Percentiles rank a stretch among this genome's conserved stretches.
Evolutionary conservation across 2,888 invertebrate genomes (phyloP).

Genomic region (Anticlea derivata): DNA sequence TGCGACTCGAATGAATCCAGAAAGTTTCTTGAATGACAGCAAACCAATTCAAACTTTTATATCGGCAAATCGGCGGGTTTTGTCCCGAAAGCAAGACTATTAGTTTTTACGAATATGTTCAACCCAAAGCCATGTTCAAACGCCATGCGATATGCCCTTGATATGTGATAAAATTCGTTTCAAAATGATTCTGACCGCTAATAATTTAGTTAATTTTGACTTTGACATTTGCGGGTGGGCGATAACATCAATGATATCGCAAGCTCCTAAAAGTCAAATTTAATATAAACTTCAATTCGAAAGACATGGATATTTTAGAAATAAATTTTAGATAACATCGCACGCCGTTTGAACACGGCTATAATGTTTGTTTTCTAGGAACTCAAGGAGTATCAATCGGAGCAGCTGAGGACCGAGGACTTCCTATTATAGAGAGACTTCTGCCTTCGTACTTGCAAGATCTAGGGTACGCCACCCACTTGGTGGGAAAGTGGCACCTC

Average conservation of each 20-base stretch:
- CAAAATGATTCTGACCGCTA: no score
- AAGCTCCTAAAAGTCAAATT: no score
- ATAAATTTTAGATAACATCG: no score
- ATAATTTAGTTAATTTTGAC: no score
- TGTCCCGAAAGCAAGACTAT: not conserved
- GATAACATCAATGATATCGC: no score
- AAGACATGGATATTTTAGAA: no score
- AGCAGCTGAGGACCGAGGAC: slow-evolving; percentile 86
- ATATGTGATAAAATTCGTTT: no score
- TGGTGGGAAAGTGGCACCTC: slow-evolving; percentile 94
- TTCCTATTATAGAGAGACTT: slow-evolving; percentile 87
- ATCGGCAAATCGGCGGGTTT: not conserved
- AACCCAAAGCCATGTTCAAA: no score
- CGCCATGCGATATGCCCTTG: no score
- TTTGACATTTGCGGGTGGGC: no score
- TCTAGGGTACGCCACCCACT: slow-evolving; percentile 90
- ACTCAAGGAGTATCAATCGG: slow-evolving; percentile 57
- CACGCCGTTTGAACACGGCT: no score
- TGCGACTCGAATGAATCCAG: slow-evolving; percentile 10
- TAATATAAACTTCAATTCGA: no score
- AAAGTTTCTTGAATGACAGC: slow-evolving; percentile 28
- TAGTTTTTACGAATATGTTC: not conserved
- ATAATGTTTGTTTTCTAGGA: slow-evolving; percentile 41
- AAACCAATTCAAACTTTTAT: slow-evolving; percentile 23
- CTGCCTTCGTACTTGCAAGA: slow-evolving; percentile 87